Evolutionary conservation across 2,113 vertebrate genomes (phyloP).

Genomic region (Catharus minimus): DNA sequence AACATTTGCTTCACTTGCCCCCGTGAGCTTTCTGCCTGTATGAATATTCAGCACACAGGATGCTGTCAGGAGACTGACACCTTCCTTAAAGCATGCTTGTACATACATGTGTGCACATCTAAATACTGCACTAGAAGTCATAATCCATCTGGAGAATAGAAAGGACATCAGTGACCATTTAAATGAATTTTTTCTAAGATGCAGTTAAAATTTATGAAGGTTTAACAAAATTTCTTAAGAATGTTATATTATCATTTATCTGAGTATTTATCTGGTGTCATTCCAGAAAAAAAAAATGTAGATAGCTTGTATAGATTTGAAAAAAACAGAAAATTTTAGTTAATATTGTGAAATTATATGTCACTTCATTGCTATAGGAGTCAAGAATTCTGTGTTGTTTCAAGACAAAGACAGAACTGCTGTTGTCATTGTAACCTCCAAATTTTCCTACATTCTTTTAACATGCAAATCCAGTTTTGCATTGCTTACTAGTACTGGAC

Average conservation of each 20-base stretch:
- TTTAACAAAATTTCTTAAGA: neutral
- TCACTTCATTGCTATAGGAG: neutral
- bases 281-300: neutral
- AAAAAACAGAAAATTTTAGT: neutral
- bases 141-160: neutral
- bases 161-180: neutral
- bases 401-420: neutral
- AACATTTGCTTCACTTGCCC: neutral
- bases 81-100: neutral
- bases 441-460: neutral
- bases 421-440: neutral
- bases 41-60: neutral
- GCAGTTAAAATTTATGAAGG: neutral
- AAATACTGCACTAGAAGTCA: neutral
- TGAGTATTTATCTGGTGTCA: neutral
- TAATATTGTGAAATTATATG: neutral
- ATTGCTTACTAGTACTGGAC: neutral
- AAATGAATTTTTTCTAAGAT: neutral
- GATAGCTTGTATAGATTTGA: neutral
- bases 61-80: neutral
- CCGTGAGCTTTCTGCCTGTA: neutral
- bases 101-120: fast-evolving
- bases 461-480: neutral
- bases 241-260: neutral
- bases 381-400: neutral